Base-by-base conservation (phyloP, 2,113 vertebrate species). In the Corythornis madagascariensis region DNA sequence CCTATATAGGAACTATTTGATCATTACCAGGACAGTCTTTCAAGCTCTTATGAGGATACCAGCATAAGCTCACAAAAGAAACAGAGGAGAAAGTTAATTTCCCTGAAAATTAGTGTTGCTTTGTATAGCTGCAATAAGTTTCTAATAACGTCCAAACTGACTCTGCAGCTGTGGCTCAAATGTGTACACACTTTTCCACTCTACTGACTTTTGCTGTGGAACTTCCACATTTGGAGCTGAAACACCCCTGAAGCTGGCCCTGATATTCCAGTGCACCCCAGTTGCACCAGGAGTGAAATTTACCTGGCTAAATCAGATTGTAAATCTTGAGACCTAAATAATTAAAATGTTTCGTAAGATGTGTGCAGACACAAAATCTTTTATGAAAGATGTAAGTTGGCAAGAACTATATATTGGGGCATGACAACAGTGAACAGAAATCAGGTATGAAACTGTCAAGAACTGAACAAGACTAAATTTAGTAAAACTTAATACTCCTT, bases 61-160 rank as follows among this genome's bases (percentile, higher is more conserved):
- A 94, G 70, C 28, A 59, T 13, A 38, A 84, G 63, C 33, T 57
- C 74, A 89, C 64, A 57, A 77, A 83, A 74, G 72, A 88, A 92
- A 89, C 10, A 78, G 71, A 87, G 82, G 56, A 91, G 92, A 89
- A 93, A 79, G 91, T 64, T 83, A 91, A 85, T 88, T 86, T 91
- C 89, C 75, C 89, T 93, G 71, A 91, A 91, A 92, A 95, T 93
- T 71, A 86, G 18, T 83, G 31, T 74, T 80, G 89, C 67, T 75
- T 89, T 89, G 78, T 47, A 83, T 71, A 88, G 70, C 76, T 88
- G 48, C 56, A 88, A 38, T 64, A 92, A 77, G 67, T 85, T 89
- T 89, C 64, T 93, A 92, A 93, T 91, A 75, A 60, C 1, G 3
- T 86, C 48, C 75, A 91, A 89, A 86, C 48, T 29, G 43, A 77